Evolutionary conservation across 2,888 invertebrate species (phyloP).

Genomic region (Zaprionus bogoriensis): DNA sequence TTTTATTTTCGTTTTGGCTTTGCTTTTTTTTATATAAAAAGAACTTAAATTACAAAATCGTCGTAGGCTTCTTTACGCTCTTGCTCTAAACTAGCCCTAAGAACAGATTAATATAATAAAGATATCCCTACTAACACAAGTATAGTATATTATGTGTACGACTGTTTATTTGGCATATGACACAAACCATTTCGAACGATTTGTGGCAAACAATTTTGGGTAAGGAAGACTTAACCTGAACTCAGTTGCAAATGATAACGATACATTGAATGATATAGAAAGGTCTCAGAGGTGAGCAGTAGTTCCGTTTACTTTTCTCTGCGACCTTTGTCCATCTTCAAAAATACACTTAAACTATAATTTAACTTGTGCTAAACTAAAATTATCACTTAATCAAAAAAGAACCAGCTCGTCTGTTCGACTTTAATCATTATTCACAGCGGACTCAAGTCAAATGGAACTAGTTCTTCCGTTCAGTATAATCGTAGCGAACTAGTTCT

Average conservation of each 20-base stretch:
- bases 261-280: not conserved
- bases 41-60: constrained; percentile 49
- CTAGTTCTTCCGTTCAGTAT: not conserved
- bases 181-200: constrained; percentile 63
- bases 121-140: not conserved
- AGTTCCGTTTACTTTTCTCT: too few relatives aligned
- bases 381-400: too few relatives aligned
- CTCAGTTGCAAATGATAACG: not conserved
- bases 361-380: too few relatives aligned
- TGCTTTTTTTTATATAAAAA: constrained; percentile 38
- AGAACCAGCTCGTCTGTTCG: too few relatives aligned
- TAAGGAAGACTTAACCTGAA: constrained; percentile 30
- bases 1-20: constrained; percentile 3
- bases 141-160: not conserved
- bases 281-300: not conserved
- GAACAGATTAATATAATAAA: constrained; percentile 13
- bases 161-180: not conserved
- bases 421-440: not conserved
- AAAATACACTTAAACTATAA: too few relatives aligned
- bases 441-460: not conserved
- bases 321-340: too few relatives aligned
- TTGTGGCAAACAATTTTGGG: constrained; percentile 36
- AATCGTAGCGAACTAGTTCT: not conserved
- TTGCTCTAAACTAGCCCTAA: constrained; percentile 45
- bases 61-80: constrained; percentile 53